Evolutionary conservation across 2,797 vertebrate species (phyloP).

Genomic region (Myripristis murdjan): DNA sequence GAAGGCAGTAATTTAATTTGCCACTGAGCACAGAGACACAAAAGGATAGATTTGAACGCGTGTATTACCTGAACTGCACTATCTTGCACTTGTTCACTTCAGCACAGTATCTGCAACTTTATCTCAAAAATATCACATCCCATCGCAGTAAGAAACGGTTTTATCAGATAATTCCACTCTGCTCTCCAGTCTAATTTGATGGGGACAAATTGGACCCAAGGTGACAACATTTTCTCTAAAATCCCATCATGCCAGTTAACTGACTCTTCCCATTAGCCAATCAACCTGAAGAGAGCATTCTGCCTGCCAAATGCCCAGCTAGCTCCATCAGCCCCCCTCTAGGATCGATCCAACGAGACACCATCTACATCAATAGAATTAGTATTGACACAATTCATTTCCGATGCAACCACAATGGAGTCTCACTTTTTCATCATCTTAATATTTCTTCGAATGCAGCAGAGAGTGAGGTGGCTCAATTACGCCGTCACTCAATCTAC

Average conservation of each 20-base stretch:
- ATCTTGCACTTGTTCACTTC: conserved; percentile 23
- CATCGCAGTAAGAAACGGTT: conserved; percentile 36
- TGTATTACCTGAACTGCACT: conserved; percentile 2
- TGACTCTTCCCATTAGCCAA: conserved; percentile 80
- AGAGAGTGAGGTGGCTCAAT: conserved; percentile 69
- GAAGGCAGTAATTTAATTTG: conserved; percentile 38
- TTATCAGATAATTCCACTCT: conserved; percentile 62
- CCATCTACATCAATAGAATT: conserved; percentile 84
- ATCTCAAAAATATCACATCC: conserved; percentile 43
- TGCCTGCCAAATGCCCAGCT: conserved; percentile 71
- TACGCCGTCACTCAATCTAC: conserved; percentile 56
- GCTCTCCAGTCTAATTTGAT: conserved; percentile 69
- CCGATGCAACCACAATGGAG: conserved; percentile 80
- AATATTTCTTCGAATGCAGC: conserved; percentile 67
- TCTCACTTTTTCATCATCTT: conserved; percentile 75
- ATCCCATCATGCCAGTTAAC: conserved; percentile 76
- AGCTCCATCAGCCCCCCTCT: conserved; percentile 55
- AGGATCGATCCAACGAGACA: conserved; percentile 81
- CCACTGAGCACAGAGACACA: conserved; percentile 1
- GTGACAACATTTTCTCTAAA: conserved; percentile 79
- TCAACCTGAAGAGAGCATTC: conserved; percentile 71
- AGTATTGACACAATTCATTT: conserved; percentile 84
- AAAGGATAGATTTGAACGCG: conserved; percentile 22
- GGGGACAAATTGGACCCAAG: conserved; percentile 74
- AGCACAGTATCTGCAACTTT: conserved; percentile 27